Conservation (phyloP, 2,113 vertebrate species). For the Lontra canadensis region DNA sequence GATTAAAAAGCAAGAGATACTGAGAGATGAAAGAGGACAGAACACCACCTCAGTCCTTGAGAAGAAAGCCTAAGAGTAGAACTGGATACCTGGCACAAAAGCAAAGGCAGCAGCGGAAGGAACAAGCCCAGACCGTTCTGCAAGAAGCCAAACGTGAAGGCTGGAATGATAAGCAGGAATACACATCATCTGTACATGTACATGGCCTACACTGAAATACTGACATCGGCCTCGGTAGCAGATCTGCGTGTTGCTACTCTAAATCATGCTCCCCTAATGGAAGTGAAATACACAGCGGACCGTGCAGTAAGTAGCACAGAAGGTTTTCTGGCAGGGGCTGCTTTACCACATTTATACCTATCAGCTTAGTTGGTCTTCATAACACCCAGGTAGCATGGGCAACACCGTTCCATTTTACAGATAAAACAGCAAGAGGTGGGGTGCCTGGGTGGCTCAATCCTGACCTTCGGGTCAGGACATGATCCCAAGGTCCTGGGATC, state of each 20-base stretch:
- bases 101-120: neutral
- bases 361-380: neutral
- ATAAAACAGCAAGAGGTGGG: neutral
- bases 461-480: neutral
- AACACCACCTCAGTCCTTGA: neutral
- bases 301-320: rapidly evolving
- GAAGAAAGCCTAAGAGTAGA: neutral
- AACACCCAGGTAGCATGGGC: rapidly evolving
- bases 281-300: neutral
- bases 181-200: neutral
- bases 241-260: neutral
- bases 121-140: neutral
- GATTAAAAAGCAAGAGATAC: neutral
- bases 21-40: neutral
- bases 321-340: neutral
- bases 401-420: neutral
- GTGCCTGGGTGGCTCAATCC: neutral
- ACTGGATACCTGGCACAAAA: neutral
- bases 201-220: neutral
- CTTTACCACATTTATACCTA: neutral
- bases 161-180: neutral
- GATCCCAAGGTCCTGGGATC: neutral
- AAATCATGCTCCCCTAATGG: neutral
- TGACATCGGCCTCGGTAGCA: neutral
- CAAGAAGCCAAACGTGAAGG: neutral